Conservation (phyloP, 2,797 vertebrate species). For the Gambusia yucatana region DNA sequence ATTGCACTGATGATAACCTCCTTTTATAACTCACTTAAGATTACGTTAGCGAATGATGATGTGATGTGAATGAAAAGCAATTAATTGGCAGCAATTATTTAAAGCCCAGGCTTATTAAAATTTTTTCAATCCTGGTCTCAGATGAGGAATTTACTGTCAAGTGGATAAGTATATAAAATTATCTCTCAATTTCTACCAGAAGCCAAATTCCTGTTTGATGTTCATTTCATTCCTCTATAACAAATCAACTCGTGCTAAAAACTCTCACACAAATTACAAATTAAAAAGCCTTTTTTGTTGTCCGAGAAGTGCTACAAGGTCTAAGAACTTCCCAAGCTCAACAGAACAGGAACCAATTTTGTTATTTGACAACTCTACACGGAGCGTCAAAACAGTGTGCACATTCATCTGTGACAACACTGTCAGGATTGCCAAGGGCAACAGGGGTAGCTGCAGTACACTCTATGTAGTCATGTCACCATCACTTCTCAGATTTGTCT, state of each 20-base stretch:
- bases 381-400: slow-evolving; percentile 63
- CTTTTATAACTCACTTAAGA: slow-evolving; percentile 48
- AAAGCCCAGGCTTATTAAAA: slow-evolving; percentile 62
- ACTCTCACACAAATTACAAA: slow-evolving; percentile 2
- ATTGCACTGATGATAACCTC: slow-evolving; percentile 40
- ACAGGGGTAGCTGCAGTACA: slow-evolving; percentile 58
- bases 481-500: slow-evolving; percentile 67
- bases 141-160: slow-evolving; percentile 55
- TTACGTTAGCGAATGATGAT: slow-evolving; percentile 47
- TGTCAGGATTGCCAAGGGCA: slow-evolving; percentile 71
- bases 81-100: slow-evolving; percentile 67
- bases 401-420: slow-evolving; percentile 72
- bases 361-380: slow-evolving; percentile 63
- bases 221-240: slow-evolving; percentile 6
- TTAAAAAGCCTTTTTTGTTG: slow-evolving; percentile 20
- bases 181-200: slow-evolving; percentile 32
- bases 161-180: slow-evolving; percentile 45
- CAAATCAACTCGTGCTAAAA: not conserved
- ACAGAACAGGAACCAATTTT: slow-evolving; percentile 52
- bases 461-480: slow-evolving; percentile 64
- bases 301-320: slow-evolving; percentile 40
- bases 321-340: slow-evolving; percentile 46
- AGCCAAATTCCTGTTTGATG: slow-evolving; percentile 7
- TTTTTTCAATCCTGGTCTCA: slow-evolving; percentile 48
- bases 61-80: slow-evolving; percentile 59